A percentile compares a stretch with the other conserved stretches of the same genome.
These are phyloP conservation scores for Gorsachius magnificus DNA, from an alignment of 2,797 vertebrate species.

Conservation along the genomic window DNA sequence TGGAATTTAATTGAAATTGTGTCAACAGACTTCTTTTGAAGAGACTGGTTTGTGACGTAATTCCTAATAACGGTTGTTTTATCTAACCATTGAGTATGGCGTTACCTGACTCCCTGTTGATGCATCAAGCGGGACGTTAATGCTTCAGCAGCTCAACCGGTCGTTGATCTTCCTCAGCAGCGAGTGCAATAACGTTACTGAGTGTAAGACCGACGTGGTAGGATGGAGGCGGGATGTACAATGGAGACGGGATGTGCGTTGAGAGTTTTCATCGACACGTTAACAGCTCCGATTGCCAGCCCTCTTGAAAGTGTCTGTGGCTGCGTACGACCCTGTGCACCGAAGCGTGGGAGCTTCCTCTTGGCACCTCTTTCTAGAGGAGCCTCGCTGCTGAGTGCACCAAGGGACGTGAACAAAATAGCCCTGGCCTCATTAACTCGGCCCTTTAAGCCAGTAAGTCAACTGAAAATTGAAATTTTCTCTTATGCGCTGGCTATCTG, in stretches of 20 bases:
- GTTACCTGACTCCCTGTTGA: background rate
- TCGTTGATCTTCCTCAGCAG: background rate
- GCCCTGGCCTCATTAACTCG: background rate
- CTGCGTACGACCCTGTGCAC: background rate
- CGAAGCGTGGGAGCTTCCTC: background rate
- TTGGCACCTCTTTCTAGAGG: background rate
- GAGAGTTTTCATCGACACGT: background rate
- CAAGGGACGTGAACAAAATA: background rate
- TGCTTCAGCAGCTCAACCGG: background rate
- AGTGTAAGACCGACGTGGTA: background rate
- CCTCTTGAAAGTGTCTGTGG: background rate
- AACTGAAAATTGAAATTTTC: background rate
- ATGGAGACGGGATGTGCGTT: background rate
- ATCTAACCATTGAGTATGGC: background rate
- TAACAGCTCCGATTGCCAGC: background rate
- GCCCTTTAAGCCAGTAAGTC: background rate
- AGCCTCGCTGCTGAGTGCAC: background rate
- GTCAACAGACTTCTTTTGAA: background rate
- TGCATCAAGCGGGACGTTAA: background rate
- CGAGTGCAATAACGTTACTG: background rate
- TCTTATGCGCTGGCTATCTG: background rate
- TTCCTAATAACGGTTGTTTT: background rate
- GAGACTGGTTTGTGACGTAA: background rate
- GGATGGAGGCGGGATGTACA: rapidly evolving
- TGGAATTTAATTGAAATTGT: background rate